Conservation (phyloP, 1,140 invertebrate species). For the Notospermus geniculatus region DNA sequence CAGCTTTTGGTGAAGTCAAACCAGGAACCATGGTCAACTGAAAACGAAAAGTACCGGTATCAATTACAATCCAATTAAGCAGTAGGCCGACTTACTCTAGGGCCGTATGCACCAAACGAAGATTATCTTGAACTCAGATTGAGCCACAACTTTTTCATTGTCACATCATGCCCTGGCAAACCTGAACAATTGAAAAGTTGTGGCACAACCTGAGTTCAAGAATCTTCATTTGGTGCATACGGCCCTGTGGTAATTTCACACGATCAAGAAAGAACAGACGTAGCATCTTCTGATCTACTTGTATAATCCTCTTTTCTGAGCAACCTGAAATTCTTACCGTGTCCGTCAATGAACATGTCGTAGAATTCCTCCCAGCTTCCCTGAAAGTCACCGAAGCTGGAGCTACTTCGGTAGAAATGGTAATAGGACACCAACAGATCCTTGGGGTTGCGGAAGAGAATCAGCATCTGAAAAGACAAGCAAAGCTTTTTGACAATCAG, state of each 20-base stretch:
- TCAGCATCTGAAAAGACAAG: not conserved
- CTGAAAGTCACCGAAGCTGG: conserved; percentile 58
- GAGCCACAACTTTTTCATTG: too few species aligned
- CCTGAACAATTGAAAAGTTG: too few species aligned
- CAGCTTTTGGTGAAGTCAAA: conserved; percentile 48
- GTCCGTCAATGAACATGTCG: conserved; percentile 45
- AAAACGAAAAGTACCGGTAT: conserved; percentile 48
- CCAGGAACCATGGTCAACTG: conserved; percentile 50
- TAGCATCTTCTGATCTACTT: too few species aligned
- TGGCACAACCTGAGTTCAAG: too few species aligned
- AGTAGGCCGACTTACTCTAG: too few species aligned
- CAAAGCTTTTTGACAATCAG: too few species aligned
- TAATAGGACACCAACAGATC: conserved; percentile 83
- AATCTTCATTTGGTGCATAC: too few species aligned
- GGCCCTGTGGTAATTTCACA: too few species aligned
- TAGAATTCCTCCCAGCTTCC: conserved; percentile 48
- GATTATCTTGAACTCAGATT: too few species aligned
- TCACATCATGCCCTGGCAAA: too few species aligned
- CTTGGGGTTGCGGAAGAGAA: conserved; percentile 70
- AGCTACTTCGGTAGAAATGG: conserved; percentile 71
- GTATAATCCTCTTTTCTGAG: not conserved
- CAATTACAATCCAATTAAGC: not conserved
- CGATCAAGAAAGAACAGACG: too few species aligned
- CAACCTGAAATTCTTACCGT: conserved; percentile 32
- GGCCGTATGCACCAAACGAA: too few species aligned